Evolutionary conservation across 1,140 invertebrate genomes (phyloP), one percentile per base, ranked within the genome.

Genomic region (Drosophila bocqueti): DNA sequence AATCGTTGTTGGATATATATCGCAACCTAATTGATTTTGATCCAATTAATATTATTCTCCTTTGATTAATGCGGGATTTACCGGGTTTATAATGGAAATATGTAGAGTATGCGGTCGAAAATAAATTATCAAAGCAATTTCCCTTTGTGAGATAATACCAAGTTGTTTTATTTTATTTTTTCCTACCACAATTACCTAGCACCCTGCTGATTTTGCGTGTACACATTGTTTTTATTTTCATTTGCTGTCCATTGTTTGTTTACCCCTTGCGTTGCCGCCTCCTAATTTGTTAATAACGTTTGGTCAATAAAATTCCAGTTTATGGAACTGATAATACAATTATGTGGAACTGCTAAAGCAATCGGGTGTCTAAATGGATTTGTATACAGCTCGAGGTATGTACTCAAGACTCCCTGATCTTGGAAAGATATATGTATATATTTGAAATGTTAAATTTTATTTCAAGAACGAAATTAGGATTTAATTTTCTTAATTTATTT

Each of bases 201-300:
- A 34, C 55, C 72, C 62, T 52, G 59, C 40, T 58, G 52, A 65
- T 34, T 65, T n/a, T n/a, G 38, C 43, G 3, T 52, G 24, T 45
- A 58, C 5, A 76, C 11, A 50, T n/a, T 63, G 34, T 49, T 64
- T 75, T 57, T 57, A 45, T 52, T 54, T 40, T 24, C 29, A 40
- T 46, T 67, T 69, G 42, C 59, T 61, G 36, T 64, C 50, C 24
- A 40, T 65, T 64, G 71, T 65, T 66, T 76, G 54, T 60, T 66
- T 76, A 36, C 46, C 47, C 42, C 54, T 54, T 52, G 38, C 26
- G 1, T 10, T 38, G 52, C 54, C 15, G 15, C 34, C 40, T 13
- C n/a, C 47, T 67, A 67, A 76, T 76, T 76, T 58, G 54, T 59
- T 76, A 76, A 76, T 76, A 76, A 76, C 74, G 74, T 76, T 65